Evolutionary conservation across 2,797 vertebrate genomes (phyloP), one percentile per base, ranked within the genome.

Genomic region (Cephalopachus bancanus): DNA sequence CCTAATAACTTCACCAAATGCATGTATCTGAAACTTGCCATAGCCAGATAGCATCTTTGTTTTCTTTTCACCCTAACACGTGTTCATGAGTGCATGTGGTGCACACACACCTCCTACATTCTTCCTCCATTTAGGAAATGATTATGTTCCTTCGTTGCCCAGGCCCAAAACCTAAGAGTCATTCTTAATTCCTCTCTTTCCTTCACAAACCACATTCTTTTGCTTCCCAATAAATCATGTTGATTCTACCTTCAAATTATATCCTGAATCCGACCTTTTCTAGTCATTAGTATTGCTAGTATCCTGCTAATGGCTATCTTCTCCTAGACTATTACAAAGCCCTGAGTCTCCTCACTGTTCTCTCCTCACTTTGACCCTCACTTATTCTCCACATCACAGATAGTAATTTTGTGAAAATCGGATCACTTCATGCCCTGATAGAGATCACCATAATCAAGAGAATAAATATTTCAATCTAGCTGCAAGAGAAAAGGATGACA

Each of bases 401-500:
- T 7, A 75, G 20, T 67, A 75, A 74, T 59, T 96, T 76, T 89
- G 19, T 55, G 83, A 67, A 83, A 60, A 85, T 71, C 5, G 69
- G 55, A 89, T 89, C 60, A 75, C 3, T 20, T 89, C 1, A 17
- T 57, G 5, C 9, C 33, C 22, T 22, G 69, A 8, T 14, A 37
- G n/a, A 22, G 24, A 84, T 80, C 22, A 57, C 75, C 20, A 10
- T 30, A 89, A 80, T 89, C 59, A 51, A 30, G 20, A 33, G 65
- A 89, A 44, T 67, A 95, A 84, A n/a, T 93, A 76, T 51, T 85
- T 92, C 19, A 11, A 55, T 88, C 15, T 74, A 90, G 53, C 62
- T 76, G 76, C 93, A 87, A 93, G 67, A 74, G 62, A 92, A 83
- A 91, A 76, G 5, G 24, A n/a, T 74, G 85, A 62, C 5, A 44